Conservation (phyloP, 2,888 invertebrate genomes). For the Xestobium rufovillosum region DNA sequence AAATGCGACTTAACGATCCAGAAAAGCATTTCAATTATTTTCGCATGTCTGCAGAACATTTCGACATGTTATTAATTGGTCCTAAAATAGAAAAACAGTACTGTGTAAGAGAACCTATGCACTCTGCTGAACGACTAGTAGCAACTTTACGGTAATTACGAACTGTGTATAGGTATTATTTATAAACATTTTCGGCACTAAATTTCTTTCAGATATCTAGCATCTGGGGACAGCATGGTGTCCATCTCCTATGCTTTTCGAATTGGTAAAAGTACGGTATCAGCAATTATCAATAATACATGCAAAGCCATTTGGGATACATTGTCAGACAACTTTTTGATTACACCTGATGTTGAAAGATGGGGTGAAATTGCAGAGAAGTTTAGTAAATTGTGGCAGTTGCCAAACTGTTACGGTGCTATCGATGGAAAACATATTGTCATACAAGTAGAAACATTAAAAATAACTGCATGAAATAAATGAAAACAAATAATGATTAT, state of each 20-base stretch:
- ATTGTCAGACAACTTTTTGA: conserved; percentile 18
- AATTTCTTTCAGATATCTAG: conserved; percentile 19
- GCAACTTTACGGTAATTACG: too few relatives aligned
- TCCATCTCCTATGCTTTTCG: conserved; percentile 16
- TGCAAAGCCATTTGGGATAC: conserved; percentile 26
- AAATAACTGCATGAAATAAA: neutral
- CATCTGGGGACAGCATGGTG: conserved; percentile 15
- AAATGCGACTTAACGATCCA: too few relatives aligned
- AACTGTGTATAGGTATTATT: too few relatives aligned
- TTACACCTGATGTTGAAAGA: conserved; percentile 22
- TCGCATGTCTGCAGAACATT: too few relatives aligned
- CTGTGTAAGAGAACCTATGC: too few relatives aligned
- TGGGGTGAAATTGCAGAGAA: conserved; percentile 26
- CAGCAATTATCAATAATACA: conserved; percentile 27
- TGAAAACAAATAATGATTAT: too few relatives aligned
- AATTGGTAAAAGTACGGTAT: conserved; percentile 25
- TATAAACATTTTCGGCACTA: too few relatives aligned
- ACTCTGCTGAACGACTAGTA: too few relatives aligned
- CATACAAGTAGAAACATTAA: conserved; percentile 10
- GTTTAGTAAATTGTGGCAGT: conserved; percentile 25
- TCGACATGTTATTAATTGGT: too few relatives aligned
- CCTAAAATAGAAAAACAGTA: too few relatives aligned
- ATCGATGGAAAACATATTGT: conserved; percentile 31
- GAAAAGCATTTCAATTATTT: too few relatives aligned
- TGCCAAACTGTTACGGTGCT: conserved; percentile 27